phyloP scores from a whole-genome alignment of 92 coral and sea anemone species.

The Isaurus tuberculatus region DNA sequence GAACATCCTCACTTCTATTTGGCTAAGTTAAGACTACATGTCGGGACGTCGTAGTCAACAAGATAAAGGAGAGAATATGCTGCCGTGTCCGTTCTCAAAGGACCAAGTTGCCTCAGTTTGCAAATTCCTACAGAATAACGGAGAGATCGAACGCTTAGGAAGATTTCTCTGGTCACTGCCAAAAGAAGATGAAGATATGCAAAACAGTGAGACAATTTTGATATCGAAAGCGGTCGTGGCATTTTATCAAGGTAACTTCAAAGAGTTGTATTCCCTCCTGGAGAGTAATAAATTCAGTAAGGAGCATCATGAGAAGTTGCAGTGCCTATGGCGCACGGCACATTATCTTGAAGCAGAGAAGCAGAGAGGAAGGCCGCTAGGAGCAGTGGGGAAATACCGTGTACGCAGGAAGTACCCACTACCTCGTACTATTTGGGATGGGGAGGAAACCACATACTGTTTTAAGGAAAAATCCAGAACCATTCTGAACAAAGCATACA shows the following conservation, averaged over 20 bases:
- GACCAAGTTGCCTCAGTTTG: constrained; percentile 89
- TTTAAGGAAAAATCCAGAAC: constrained; percentile 90
- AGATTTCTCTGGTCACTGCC: constrained; percentile 98
- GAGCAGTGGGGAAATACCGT: constrained; percentile 95
- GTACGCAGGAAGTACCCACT: constrained; percentile 92
- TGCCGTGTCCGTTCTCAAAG: constrained; percentile 91
- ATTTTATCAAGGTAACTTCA: constrained; percentile 82
- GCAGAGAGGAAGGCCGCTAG: constrained; percentile 87
- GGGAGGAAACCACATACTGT: constrained; percentile 94
- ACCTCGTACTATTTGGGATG: constrained; percentile 96
- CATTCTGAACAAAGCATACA: constrained; percentile 89
- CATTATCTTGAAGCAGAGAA: constrained; percentile 93
- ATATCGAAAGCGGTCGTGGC: constrained; percentile 94
- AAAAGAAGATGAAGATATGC: constrained; percentile 73
- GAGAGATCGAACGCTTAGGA: constrained; percentile 86
- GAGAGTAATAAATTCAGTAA: constrained; percentile 80
- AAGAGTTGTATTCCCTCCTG: constrained; percentile 84
- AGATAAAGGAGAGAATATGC: constrained; percentile 52
- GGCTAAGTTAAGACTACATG: not conserved
- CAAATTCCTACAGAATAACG: constrained; percentile 86
- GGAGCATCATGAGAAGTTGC: constrained; percentile 84
- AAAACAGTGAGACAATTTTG: constrained; percentile 80
- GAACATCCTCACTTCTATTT: constrained; percentile 1
- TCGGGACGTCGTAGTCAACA: not conserved
- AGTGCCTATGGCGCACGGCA: constrained; percentile 92